Evolutionary conservation across 2,113 vertebrate genomes (phyloP), one percentile per base, ranked within the genome.

Genomic region (Gallinago undulata): DNA sequence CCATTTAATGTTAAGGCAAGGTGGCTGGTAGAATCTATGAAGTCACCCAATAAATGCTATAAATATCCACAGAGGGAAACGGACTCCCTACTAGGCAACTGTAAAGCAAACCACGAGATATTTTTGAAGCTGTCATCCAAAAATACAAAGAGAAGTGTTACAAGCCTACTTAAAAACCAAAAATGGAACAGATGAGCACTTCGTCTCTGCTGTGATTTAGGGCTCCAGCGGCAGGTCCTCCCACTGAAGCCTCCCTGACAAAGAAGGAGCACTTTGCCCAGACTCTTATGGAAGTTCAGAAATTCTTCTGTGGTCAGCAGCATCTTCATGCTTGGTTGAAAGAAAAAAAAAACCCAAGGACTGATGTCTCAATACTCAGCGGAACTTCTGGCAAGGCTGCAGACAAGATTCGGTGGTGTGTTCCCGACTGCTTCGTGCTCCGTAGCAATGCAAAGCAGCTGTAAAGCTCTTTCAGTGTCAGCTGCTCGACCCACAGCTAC

Each of bases 121-220:
- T 96, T 96, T 95, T 89, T 91, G 66, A 96, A 96, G 87, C 74
- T 89, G 70, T 37, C 74, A 93, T 94, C 74, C 86, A 91, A 82
- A 96, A 96, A 82, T 84, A 95, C 80, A 78, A 92, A 90, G 73
- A 96, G 87, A 96, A 94, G 88, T 93, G 84, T 91, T 90, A 96
- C 77, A 73, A 93, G 77, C 63, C 77, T 89, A 86, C 81, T 93
- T 94, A 79, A 67, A 97, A 94, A 72, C 84, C 69, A 94, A 89
- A 94, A 92, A 95, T 94, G 92, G 94, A 96, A 94, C 93, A 94
- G 81, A 94, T 55, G 81, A 94, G 66, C 23, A 23, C 41, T 94
- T 89, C 4, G 6, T 80, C 66, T 78, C 51, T 57, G 86, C 86
- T 31, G 86, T 95, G 96, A 97, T 96, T 96, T 96, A 85, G 59